These are phyloP conservation scores for Antechinus flavipes DNA, from an alignment of 2,113 vertebrate genomes.

Conservation along the genomic window DNA sequence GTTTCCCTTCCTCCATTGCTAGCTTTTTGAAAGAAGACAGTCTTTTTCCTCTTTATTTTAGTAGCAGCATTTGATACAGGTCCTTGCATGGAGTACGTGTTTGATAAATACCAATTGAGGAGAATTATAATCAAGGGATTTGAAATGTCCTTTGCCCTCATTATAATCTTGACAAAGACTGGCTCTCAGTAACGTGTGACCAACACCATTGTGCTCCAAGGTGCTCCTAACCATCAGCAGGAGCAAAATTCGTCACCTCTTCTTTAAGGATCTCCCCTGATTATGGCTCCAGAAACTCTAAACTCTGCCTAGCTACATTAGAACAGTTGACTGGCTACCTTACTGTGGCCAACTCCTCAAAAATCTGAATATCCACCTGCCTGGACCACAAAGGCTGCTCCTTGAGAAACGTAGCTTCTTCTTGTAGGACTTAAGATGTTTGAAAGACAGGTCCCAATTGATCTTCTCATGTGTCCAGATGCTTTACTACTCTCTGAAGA, in stretches of 20 bases:
- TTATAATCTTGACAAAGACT: neutral
- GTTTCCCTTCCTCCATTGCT: neutral
- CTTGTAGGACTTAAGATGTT: neutral
- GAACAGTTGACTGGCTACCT: neutral
- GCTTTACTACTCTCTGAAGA: neutral
- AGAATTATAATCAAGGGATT: neutral
- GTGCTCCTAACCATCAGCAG: neutral
- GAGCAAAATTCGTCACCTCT: neutral
- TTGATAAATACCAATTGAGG: neutral
- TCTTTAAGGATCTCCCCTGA: neutral
- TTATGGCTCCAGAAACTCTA: neutral
- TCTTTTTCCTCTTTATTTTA: neutral
- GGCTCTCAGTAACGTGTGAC: neutral
- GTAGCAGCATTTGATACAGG: neutral
- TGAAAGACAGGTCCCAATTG: neutral
- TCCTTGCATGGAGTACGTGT: neutral
- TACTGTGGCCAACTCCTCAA: neutral
- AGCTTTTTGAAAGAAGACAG: neutral
- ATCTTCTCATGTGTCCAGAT: neutral
- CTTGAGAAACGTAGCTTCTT: neutral
- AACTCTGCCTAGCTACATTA: neutral
- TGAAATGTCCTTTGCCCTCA: neutral
- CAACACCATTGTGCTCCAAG: neutral
- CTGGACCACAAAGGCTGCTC: neutral
- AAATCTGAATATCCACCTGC: neutral